Conservation (phyloP, 2,113 vertebrate species). For the Prionailurus bengalensis region DNA sequence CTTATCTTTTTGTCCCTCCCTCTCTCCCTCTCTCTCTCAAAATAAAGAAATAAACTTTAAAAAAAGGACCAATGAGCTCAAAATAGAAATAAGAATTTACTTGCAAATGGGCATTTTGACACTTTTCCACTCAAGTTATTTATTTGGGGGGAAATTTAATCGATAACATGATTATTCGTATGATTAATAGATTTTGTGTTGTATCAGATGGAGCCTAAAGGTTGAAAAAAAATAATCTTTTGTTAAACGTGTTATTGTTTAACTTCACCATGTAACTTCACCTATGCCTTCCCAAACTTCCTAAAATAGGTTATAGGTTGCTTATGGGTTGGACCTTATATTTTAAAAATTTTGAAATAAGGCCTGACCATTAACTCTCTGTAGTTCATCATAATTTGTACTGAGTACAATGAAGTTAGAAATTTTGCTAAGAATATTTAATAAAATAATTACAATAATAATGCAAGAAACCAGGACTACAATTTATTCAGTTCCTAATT, state of each 20-base stretch:
- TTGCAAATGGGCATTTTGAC: constrained; percentile 20
- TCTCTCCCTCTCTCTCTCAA: no score
- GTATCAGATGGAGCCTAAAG: not conserved
- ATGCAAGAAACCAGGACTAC: not conserved
- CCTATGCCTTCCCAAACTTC: not conserved
- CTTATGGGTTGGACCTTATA: not conserved
- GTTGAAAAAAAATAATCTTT: not conserved
- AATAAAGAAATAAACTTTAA: no score
- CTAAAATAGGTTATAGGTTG: not conserved
- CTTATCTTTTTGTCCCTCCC: no score
- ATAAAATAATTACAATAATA: constrained; percentile 23
- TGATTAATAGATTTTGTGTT: not conserved
- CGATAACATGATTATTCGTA: constrained; percentile 36
- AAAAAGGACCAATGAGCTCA: constrained; percentile 10
- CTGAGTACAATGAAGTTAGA: not conserved
- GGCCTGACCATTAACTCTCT: not conserved
- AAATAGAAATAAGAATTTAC: constrained; percentile 16
- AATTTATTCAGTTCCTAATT: constrained; percentile 29
- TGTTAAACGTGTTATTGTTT: not conserved
- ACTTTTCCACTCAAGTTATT: not conserved
- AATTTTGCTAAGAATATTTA: constrained; percentile 4
- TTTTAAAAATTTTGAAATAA: constrained; percentile 26
- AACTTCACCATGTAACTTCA: not conserved
- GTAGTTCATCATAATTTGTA: not conserved
- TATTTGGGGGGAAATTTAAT: constrained; percentile 56